A percentile compares a stretch with the other conserved stretches of the same genome.
Conservation (phyloP, 2,888 invertebrate species). For the Scaptomyza parva region DNA sequence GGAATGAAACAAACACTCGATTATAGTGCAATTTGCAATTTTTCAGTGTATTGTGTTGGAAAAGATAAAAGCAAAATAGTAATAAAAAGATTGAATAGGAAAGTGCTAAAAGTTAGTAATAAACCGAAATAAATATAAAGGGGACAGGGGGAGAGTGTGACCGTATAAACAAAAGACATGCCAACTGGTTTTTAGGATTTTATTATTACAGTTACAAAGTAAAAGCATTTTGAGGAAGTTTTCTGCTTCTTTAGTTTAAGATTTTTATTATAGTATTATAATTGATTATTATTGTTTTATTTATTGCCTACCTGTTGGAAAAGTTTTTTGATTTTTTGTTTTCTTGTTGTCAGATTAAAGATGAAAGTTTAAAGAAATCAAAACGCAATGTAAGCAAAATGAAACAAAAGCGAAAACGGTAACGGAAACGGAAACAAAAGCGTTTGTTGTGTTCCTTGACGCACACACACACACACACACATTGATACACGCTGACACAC, state of each 20-base stretch:
- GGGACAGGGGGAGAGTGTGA: not conserved
- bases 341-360: slow-evolving; percentile 42
- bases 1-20: slow-evolving; percentile 1
- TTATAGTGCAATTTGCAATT: slow-evolving; percentile 28
- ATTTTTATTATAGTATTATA: too few relatives aligned
- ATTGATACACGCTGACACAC: slow-evolving; percentile 10
- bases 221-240: not conserved
- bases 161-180: slow-evolving; percentile 33
- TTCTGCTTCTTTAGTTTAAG: too few relatives aligned
- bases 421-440: slow-evolving; percentile 37
- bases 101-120: too few relatives aligned
- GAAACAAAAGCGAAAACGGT: slow-evolving; percentile 54
- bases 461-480: slow-evolving; percentile 15
- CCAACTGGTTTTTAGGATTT: slow-evolving; percentile 12
- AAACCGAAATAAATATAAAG: not conserved
- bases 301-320: slow-evolving; percentile 57
- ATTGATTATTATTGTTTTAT: slow-evolving; percentile 1
- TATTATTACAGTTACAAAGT: not conserved
- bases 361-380: slow-evolving; percentile 21
- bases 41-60: slow-evolving; percentile 20
- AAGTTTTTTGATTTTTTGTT: slow-evolving; percentile 13
- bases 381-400: slow-evolving; percentile 57
- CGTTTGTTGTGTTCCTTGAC: slow-evolving; percentile 35
- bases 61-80: not conserved
- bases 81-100: not conserved